Percentiles rank a stretch among this genome's conserved stretches.
Evolutionary conservation across 1,140 invertebrate species (phyloP).

Genomic region (Matsumurasca onukii): DNA sequence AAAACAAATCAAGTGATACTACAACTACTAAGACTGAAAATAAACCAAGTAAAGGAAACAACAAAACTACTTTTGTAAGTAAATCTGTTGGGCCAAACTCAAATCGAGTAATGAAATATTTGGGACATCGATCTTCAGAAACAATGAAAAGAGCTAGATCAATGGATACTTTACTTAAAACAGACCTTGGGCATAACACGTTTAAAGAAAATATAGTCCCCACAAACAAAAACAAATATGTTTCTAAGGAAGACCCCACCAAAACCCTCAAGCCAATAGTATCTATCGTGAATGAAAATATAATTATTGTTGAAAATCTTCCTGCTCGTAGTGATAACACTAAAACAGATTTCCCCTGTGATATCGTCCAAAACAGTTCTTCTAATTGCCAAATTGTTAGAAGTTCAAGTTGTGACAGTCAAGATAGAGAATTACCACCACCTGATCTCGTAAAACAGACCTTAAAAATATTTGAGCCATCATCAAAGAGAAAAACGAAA

Average conservation of each 20-base stretch:
- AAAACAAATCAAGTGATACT: constrained; percentile 1
- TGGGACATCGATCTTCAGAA: constrained; percentile 46
- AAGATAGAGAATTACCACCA: constrained; percentile 78
- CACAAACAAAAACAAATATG: too few species aligned
- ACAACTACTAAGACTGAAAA: constrained; percentile 15
- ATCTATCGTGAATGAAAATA: constrained; percentile 48
- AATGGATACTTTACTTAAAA: constrained; percentile 72
- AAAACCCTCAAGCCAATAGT: constrained; percentile 13
- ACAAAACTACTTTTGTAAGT: background rate
- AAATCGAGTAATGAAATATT: background rate
- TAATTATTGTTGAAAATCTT: constrained; percentile 49
- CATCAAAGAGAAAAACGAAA: constrained; percentile 31
- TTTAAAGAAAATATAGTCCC: too few species aligned
- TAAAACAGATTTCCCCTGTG: too few species aligned
- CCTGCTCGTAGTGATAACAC: background rate
- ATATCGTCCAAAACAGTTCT: too few species aligned
- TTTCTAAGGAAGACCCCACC: background rate
- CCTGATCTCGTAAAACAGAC: constrained; percentile 83
- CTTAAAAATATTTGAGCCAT: constrained; percentile 77
- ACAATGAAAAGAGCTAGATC: constrained; percentile 80
- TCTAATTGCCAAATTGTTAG: too few species aligned
- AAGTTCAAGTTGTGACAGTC: too few species aligned
- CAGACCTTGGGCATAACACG: constrained; percentile 52
- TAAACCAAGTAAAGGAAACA: background rate
- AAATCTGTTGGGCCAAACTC: background rate